Percentiles rank a stretch among this genome's conserved stretches.
phyloP scores from a whole-genome alignment of 2,113 vertebrate species.

The Hippocampus abdominalis region DNA sequence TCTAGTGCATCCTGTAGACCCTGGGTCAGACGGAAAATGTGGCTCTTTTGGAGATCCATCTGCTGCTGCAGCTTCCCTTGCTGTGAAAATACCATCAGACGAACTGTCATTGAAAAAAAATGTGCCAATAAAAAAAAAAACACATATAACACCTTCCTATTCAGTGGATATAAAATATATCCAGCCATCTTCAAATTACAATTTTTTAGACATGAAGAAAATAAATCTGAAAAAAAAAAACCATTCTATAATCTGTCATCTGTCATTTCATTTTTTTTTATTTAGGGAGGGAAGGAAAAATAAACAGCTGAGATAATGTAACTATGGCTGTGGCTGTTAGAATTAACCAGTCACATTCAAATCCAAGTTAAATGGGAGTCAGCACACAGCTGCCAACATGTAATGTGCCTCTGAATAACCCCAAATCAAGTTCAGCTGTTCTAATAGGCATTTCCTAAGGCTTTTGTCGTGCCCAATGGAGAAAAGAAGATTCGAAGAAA shows the following conservation, averaged over 20 bases:
- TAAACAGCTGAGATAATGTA: too few relatives aligned
- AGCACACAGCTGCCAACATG: too few relatives aligned
- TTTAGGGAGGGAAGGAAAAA: too few relatives aligned
- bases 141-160: not conserved
- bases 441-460: too few relatives aligned
- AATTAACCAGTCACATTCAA: too few relatives aligned
- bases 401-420: too few relatives aligned
- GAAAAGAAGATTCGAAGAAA: not conserved
- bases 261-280: too few relatives aligned
- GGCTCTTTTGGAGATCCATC: slow-evolving; percentile 97
- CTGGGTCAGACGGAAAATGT: slow-evolving; percentile 96
- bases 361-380: too few relatives aligned
- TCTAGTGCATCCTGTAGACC: slow-evolving; percentile 96
- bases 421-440: too few relatives aligned
- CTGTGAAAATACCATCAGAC: slow-evolving; percentile 61
- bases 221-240: not conserved
- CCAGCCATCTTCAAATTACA: not conserved
- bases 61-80: slow-evolving; percentile 98
- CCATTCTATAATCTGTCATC: too few relatives aligned
- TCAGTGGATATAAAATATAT: too few relatives aligned
- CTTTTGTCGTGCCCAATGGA: not conserved
- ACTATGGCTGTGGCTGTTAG: too few relatives aligned
- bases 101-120: slow-evolving; percentile 9
- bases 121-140: not conserved
- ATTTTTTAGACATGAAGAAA: not conserved